Base-by-base conservation (phyloP, 1,140 invertebrate genomes). In the Ostrea denselamellosa region DNA sequence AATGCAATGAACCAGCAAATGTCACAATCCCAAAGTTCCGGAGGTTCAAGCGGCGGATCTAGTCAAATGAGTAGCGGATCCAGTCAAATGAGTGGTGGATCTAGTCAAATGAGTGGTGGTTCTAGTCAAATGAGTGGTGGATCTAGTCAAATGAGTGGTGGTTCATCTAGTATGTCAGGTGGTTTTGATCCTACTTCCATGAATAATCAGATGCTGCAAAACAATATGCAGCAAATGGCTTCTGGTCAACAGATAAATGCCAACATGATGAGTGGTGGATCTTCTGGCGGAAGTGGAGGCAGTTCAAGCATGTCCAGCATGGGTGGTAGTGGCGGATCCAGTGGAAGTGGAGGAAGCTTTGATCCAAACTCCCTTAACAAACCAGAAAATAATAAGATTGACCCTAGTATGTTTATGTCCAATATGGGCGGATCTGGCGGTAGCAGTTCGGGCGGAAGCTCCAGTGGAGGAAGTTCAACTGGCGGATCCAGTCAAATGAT, bases 351-450 rank as follows among this genome's bases (percentile, higher is more conserved):
- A 62, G 83, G 88, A 17, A 86, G 88, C 3, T 89, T 89, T 82
- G 88, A 89, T 68, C 88, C 88, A 62, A 89, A 89, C 82, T 56
- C 83, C 8, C 25, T 89, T 17, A 89, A 89, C 54, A 89, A 83
- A 71, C 88, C 88, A 52, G 88, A 89, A 28, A 89, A 89, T 71
- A 89, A 89, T 54, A 89, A 89, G 51, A 89, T 89, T 19, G 88
- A 89, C 34, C 88, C 88, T 8, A 81, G 58, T 10, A 52, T 85
- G 14, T 89, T 89, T 44, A 85, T 89, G 85, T 53, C 53, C 17
- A 87, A 87, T 83, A 87, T 87, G 86, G 86, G 86, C n/a, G 62
- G 53, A 17, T 83, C 71, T n/a, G 86, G 77, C 44, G 71, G 77
- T 51, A 77, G 65, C 25, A 12, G 25, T 25, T 81, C 85, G 7